Conservation (phyloP, 2,888 invertebrate species). For the Therioaphis trifolii region DNA sequence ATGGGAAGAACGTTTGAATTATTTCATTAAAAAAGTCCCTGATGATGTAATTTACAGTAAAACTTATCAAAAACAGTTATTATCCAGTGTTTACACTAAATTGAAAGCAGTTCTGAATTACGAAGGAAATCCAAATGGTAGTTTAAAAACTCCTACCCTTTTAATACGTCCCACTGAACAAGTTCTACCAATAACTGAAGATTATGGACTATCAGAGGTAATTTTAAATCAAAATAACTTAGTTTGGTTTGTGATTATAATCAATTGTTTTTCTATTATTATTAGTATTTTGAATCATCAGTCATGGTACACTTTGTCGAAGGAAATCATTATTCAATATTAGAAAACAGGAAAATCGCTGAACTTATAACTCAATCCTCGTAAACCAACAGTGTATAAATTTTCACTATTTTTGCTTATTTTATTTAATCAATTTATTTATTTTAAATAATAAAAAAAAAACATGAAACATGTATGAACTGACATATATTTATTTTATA, state of each 20-base stretch:
- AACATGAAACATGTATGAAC: too few species aligned
- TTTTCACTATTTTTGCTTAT: constrained; percentile 29
- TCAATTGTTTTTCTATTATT: constrained; percentile 64
- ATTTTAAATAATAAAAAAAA: constrained; percentile 49
- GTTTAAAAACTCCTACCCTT: constrained; percentile 73
- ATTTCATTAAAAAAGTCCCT: constrained; percentile 69
- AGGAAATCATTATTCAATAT: constrained; percentile 79
- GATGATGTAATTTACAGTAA: constrained; percentile 67
- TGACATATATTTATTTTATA: not conserved
- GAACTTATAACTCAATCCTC: constrained; percentile 73
- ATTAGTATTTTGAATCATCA: constrained; percentile 71
- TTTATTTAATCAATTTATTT: constrained; percentile 46
- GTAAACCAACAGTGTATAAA: not conserved
- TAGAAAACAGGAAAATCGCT: constrained; percentile 76
- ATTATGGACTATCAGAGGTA: constrained; percentile 74
- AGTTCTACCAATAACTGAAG: constrained; percentile 73
- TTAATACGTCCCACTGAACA: constrained; percentile 76
- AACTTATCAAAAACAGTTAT: constrained; percentile 69
- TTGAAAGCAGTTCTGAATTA: constrained; percentile 72
- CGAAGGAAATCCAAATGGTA: constrained; percentile 67
- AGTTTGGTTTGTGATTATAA: not conserved
- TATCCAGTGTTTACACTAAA: constrained; percentile 71
- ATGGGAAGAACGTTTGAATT: constrained; percentile 73
- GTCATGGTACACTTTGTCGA: constrained; percentile 76
- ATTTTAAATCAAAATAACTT: constrained; percentile 21